Evolutionary conservation across 92 coral and sea anemone species (phyloP), one percentile per base, ranked within the genome.

Genomic region (Parazoanthus darwini): DNA sequence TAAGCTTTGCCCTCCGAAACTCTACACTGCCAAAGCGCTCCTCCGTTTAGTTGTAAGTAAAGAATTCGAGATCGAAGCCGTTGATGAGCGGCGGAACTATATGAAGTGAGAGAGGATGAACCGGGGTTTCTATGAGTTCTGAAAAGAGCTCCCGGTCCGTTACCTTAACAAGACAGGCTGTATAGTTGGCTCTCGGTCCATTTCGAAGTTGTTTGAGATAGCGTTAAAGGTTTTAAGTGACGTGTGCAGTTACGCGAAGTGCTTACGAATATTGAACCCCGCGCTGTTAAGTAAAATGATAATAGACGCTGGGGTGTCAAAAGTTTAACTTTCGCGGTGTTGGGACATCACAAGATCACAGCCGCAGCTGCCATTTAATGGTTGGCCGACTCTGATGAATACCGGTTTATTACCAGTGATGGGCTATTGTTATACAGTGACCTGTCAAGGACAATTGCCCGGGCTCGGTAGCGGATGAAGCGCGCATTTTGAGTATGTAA

Each of bases 71-170:
- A 10, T 46, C 51, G 51, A 46, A 46, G 10, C 51, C 51, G 11
- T 46, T 46, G 8, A 46, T 4, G 51, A 46, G 8, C 8, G 51
- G 51, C 51, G 51, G 51, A 46, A 46, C 15, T 51, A 51, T 51
- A 10, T 51, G 2, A 51, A 51, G 1, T 51, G 3, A 51, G 58
- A 51, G 58, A 51, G 58, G 58, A 51, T 51, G 16, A 13, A 51
- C 16, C 58, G 58, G 16, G 1, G 58, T 51, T 10, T 51, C 88
- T 33, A 72, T 70, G 88, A 85, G 80, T 85, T 85, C 80, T 85
- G 72, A 44, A 85, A 72, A 85, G 58, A 51, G 13, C 58, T 51
- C 58, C 16, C 58, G 58, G 58, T 51, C 7, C 16, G 58, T 51
- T 51, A 16, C 58, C 15, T 51, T 51, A 51, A 51, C 0, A 51